A percentile compares a stretch with the other conserved stretches of the same genome.
These are phyloP conservation scores for Struthidea cinerea DNA, from an alignment of 2,113 vertebrate genomes.

Conservation along the genomic window DNA sequence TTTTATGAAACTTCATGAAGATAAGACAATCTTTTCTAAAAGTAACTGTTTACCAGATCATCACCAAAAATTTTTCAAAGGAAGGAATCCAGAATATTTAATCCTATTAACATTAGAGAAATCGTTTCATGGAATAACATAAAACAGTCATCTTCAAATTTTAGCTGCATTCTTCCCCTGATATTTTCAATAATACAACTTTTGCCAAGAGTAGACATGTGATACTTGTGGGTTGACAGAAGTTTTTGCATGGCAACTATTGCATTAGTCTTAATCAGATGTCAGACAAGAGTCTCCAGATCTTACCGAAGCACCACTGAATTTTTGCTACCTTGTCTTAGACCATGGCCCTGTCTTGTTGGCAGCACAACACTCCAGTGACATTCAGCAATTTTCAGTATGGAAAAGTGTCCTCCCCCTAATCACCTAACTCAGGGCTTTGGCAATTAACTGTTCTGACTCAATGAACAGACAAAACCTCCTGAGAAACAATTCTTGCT, in stretches of 20 bases:
- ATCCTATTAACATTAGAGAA: neutral
- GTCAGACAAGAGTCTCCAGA: neutral
- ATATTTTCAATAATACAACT: neutral
- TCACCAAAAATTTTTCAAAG: neutral
- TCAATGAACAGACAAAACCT: neutral
- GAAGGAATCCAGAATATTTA: neutral
- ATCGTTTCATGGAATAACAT: neutral
- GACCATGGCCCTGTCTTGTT: fast-evolving
- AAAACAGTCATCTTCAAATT: neutral
- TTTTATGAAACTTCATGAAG: neutral
- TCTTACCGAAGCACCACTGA: neutral
- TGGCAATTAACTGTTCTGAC: neutral
- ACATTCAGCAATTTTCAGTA: neutral
- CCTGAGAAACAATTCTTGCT: neutral
- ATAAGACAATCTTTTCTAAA: neutral
- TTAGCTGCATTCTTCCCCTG: neutral
- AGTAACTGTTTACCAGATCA: neutral
- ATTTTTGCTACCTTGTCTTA: neutral
- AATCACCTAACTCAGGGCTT: neutral
- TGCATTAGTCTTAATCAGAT: neutral
- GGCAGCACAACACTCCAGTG: neutral
- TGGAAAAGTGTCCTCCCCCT: neutral
- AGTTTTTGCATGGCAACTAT: neutral
- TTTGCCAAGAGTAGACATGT: neutral
- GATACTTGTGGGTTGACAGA: neutral